These are phyloP conservation scores for Druceiella hillmani DNA, from an alignment of 2,888 invertebrate genomes.

Conservation along the genomic window DNA sequence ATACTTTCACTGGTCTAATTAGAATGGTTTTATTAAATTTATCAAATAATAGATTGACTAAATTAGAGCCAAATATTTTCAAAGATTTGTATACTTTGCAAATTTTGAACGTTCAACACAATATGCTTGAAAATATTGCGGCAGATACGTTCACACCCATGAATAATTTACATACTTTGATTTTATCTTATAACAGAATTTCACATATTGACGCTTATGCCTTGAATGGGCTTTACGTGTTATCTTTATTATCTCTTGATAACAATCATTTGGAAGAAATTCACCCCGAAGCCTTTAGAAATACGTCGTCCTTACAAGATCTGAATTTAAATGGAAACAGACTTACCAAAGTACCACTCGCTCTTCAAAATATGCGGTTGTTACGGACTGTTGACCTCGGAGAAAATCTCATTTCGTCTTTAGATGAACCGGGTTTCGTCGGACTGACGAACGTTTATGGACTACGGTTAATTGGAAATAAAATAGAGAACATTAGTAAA, in stretches of 20 bases:
- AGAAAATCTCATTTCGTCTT: constrained; percentile 77
- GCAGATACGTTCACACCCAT: constrained; percentile 86
- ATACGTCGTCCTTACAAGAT: constrained; percentile 87
- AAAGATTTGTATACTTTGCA: constrained; percentile 81
- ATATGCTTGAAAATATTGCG: constrained; percentile 75
- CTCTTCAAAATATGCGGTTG: constrained; percentile 78
- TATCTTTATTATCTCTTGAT: constrained; percentile 79
- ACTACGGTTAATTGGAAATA: constrained; percentile 84
- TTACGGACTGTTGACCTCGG: constrained; percentile 86
- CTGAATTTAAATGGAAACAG: constrained; percentile 85
- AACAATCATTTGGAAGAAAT: constrained; percentile 79
- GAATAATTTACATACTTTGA: constrained; percentile 86
- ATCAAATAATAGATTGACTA: constrained; percentile 77
- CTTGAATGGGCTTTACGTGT: constrained; percentile 80
- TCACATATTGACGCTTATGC: constrained; percentile 81
- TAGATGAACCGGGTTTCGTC: constrained; percentile 78
- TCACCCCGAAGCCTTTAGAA: constrained; percentile 83
- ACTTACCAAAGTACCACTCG: constrained; percentile 72
- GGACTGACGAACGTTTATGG: constrained; percentile 84
- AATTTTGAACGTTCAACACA: constrained; percentile 79
- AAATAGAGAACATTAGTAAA: constrained; percentile 74
- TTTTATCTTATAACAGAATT: constrained; percentile 81
- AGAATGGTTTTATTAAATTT: constrained; percentile 82
- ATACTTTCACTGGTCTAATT: constrained; percentile 82
- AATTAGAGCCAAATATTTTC: constrained; percentile 78